phyloP scores from a whole-genome alignment of 2,797 vertebrate genomes.

The Acestrorhynchus altus region DNA sequence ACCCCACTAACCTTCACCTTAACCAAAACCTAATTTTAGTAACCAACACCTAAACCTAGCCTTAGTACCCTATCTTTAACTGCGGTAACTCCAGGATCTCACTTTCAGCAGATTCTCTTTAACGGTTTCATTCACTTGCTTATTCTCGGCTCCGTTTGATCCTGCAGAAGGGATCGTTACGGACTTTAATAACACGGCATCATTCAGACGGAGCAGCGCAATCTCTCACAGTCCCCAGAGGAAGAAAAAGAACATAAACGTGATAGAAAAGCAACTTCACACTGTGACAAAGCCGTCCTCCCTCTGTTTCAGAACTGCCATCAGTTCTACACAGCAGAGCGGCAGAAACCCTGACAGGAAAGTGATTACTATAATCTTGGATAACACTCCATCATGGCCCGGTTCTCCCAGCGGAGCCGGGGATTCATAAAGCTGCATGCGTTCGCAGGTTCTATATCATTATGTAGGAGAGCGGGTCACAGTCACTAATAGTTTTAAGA shows the following conservation, averaged over 20 bases:
- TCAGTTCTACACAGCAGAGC: conserved; percentile 12
- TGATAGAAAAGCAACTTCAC: conserved; percentile 28
- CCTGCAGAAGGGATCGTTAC: background rate
- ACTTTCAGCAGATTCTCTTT: background rate
- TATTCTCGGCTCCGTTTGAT: background rate
- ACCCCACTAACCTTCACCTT: too few species aligned
- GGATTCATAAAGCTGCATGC: background rate
- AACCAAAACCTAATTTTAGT: too few species aligned
- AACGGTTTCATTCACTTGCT: background rate
- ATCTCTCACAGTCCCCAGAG: background rate
- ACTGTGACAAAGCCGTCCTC: background rate
- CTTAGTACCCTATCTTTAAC: too few species aligned
- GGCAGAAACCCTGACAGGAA: background rate
- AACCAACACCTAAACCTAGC: too few species aligned
- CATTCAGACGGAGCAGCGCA: background rate
- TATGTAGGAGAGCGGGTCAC: background rate
- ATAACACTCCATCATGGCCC: conserved; percentile 34
- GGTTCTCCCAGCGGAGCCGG: background rate
- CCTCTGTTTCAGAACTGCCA: background rate
- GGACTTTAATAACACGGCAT: background rate
- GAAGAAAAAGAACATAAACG: background rate
- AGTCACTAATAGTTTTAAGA: background rate
- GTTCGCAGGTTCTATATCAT: background rate
- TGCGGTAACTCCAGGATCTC: too few species aligned
- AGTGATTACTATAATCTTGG: conserved; percentile 24